Percentiles rank a stretch among this genome's conserved stretches.
phyloP scores from a whole-genome alignment of 2,113 vertebrate genomes.

The Gila orcuttii region DNA sequence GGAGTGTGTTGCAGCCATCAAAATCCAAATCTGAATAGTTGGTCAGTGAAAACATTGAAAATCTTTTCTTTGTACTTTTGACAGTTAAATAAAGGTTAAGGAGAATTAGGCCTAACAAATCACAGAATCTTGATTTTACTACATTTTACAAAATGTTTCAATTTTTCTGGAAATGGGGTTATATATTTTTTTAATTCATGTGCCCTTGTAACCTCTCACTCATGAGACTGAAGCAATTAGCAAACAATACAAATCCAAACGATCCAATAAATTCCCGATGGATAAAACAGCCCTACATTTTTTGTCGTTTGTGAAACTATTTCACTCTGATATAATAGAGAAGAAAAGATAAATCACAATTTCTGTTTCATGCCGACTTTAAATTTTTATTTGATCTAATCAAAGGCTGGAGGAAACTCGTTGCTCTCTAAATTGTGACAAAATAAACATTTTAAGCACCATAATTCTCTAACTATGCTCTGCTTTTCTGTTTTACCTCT shows the following conservation, averaged over 20 bases:
- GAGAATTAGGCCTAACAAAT: too few relatives aligned
- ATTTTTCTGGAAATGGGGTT: too few relatives aligned
- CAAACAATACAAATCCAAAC: background rate
- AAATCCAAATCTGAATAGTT: too few relatives aligned
- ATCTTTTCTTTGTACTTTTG: too few relatives aligned
- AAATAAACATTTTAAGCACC: background rate
- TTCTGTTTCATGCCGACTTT: background rate
- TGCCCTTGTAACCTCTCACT: background rate
- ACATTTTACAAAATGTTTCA: too few relatives aligned
- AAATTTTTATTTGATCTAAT: background rate
- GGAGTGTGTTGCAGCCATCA: too few relatives aligned
- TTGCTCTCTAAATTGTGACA: background rate
- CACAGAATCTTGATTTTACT: too few relatives aligned
- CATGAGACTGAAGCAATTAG: background rate
- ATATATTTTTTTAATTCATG: too few relatives aligned
- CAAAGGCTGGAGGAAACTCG: background rate
- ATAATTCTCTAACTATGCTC: background rate
- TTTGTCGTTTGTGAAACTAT: background rate
- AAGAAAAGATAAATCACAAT: background rate
- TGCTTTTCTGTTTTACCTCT: background rate
- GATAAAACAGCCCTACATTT: background rate
- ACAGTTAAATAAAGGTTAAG: too few relatives aligned
- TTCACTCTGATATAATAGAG: background rate
- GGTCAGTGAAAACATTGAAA: too few relatives aligned
- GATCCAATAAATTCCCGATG: background rate